Conservation (phyloP, 2,888 invertebrate species). For the Agonopterix alstromeriana region DNA sequence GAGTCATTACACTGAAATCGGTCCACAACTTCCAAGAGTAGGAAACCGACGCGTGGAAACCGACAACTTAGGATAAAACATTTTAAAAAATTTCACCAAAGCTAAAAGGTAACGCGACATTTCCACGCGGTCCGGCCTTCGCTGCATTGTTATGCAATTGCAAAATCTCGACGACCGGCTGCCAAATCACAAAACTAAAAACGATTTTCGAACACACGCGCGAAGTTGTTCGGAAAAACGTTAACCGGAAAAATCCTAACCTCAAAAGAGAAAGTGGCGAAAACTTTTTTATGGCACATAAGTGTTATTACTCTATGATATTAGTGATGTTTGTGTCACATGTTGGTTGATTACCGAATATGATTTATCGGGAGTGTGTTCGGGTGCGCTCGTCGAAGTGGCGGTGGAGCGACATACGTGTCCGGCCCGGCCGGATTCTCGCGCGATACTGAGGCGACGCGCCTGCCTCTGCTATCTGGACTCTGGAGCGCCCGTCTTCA, state of each 20-base stretch:
- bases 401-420: constrained; percentile 39
- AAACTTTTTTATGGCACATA: constrained; percentile 15
- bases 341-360: constrained; percentile 42
- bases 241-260: constrained; percentile 46
- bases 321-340: constrained; percentile 36
- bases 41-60: constrained; percentile 39
- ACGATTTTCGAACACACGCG: constrained; percentile 29
- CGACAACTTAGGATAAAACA: constrained; percentile 20
- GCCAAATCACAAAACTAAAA: constrained; percentile 45
- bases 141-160: constrained; percentile 71
- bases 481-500: constrained; percentile 36
- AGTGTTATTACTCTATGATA: constrained; percentile 45
- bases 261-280: constrained; percentile 36
- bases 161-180: constrained; percentile 33
- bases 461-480: constrained; percentile 34
- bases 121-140: constrained; percentile 59
- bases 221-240: constrained; percentile 35
- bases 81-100: constrained; percentile 42
- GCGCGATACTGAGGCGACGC: constrained; percentile 54
- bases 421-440: constrained; percentile 45
- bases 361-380: constrained; percentile 53
- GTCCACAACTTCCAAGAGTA: constrained; percentile 41
- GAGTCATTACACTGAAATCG: constrained; percentile 54
- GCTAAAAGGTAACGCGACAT: constrained; percentile 42
- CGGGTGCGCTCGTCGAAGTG: constrained; percentile 27